Evolutionary conservation across 2,888 invertebrate genomes (phyloP), one percentile per base, ranked within the genome.

Genomic region (Standfussiana lucernea): DNA sequence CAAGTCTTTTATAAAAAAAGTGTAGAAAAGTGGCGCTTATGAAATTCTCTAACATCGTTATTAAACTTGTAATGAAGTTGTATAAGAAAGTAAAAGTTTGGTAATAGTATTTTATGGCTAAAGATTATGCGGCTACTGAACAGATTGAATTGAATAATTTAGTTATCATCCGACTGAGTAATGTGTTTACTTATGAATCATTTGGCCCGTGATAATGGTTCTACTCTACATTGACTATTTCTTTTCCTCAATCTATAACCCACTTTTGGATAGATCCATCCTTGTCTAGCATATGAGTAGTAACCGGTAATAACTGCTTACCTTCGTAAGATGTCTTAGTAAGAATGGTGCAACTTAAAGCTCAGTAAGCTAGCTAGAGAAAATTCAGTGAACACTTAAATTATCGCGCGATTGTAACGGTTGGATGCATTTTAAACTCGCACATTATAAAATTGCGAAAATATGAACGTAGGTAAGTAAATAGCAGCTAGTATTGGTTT

Each of bases 1-100:
- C 88, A 91, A 90, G 90, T 88, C 89, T 90, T 89, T 89, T 88
- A 86, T 86, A 82, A 88, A 89, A 89, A 78, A 89, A 79, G 67
- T 75, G 68, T 82, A 71, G 72, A 82, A 81, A 79, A 85, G 81
- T 82, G 80, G 85, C 86, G 88, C 79, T 85, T 88, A 86, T 85
- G 89, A 89, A 88, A 88, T 89, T 84, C 82, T 88, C 78, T 85
- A 80, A 86, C 88, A 74, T 85, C 79, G 80, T 88, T 86, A 86
- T 80, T 83, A 86, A 89, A 89, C 76, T 88, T 82, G 67, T 84
- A 84, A 89, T 88, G 79, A 88, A 88, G 86, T 89, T 89, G 80
- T 82, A 45, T 79, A 82, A 80, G 83, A 87, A 82, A 78, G 75
- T 85, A 80, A 84, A 87, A 87, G 71, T 88, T 88, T 59, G 59